Base-by-base conservation (phyloP, 2,113 vertebrate species). In the Hemichromis elongatus region DNA sequence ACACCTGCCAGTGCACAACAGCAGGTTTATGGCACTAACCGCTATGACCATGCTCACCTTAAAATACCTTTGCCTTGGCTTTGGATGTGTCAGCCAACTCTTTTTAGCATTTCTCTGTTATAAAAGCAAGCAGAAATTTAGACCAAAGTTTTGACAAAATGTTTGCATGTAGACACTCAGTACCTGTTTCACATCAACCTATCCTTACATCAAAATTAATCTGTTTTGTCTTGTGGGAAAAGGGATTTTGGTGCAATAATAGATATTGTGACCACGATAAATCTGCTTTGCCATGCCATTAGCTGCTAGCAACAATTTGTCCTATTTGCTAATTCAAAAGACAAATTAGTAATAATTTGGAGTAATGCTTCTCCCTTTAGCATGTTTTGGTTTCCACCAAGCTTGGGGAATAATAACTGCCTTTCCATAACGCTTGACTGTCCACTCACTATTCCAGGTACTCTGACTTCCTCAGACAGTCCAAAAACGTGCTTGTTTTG, bases 11-110 rank as follows among this genome's bases (percentile, higher is more conserved):
- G 77, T 87, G 68, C 57, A 80, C 83, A 81, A 80, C 47, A 85
- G 81, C 88, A 90, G 90, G 82, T 95, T 96, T 94, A 94, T 91
- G 79, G 80, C 86, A 66, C 21, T 89, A 77, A 84, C 81, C 56
- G 88, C 80, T 14, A 63, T 33, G 55, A 82, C 79, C 84, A 68
- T 6, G 56, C 87, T 92, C 88, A 93, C 91, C 92, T 95, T 83
- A 92, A 84, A 87, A 88, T 85, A 91, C 91, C 90, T 94, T 88
- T 82, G 59, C n/a, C 47, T 61, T 55, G 50, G 61, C 59, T 90
- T 66, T 82, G 53, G 56, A 81, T 53, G 19, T 82, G 75, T 78
- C 56, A 82, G 82, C 87, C 57, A 70, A 35, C 9, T 24, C 53
- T 21, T 28, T 9, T 14, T 13, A 18, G 14, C 33, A 70, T 19